Evolutionary conservation across 1,140 invertebrate genomes (phyloP).

Genomic region (Drosophila elegans): DNA sequence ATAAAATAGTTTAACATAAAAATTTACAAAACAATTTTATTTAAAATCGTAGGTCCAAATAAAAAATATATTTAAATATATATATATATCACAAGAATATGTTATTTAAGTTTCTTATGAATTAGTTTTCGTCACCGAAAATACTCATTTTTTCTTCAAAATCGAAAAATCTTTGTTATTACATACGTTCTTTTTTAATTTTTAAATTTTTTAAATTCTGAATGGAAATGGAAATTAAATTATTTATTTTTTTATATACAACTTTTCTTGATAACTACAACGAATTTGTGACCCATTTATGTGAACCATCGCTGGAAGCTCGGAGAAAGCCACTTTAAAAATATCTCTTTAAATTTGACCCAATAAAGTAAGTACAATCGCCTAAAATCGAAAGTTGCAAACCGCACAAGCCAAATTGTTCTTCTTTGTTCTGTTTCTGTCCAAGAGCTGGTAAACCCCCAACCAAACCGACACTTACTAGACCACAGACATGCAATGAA

Average conservation of each 20-base stretch:
- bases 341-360: slow-evolving; percentile 52
- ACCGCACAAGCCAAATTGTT: slow-evolving; percentile 52
- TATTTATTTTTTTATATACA: too few species aligned
- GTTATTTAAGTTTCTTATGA: too few species aligned
- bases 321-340: slow-evolving; percentile 45
- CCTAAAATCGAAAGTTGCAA: slow-evolving; percentile 76
- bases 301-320: background rate
- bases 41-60: too few species aligned
- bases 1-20: too few species aligned
- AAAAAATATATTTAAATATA: too few species aligned
- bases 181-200: background rate
- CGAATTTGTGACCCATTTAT: background rate
- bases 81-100: too few species aligned
- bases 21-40: too few species aligned
- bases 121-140: too few species aligned
- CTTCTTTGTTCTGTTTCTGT: slow-evolving; percentile 25
- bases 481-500: slow-evolving; percentile 74
- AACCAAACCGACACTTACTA: slow-evolving; percentile 37
- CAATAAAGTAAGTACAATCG: slow-evolving; percentile 47
- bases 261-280: too few species aligned
- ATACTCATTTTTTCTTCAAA: background rate
- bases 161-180: too few species aligned
- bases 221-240: too few species aligned
- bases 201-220: too few species aligned
- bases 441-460: background rate